A percentile compares a stretch with the other conserved stretches of the same genome.
These are phyloP conservation scores for Bagarius yarrelli DNA, from an alignment of 2,113 vertebrate genomes.

Conservation along the genomic window DNA sequence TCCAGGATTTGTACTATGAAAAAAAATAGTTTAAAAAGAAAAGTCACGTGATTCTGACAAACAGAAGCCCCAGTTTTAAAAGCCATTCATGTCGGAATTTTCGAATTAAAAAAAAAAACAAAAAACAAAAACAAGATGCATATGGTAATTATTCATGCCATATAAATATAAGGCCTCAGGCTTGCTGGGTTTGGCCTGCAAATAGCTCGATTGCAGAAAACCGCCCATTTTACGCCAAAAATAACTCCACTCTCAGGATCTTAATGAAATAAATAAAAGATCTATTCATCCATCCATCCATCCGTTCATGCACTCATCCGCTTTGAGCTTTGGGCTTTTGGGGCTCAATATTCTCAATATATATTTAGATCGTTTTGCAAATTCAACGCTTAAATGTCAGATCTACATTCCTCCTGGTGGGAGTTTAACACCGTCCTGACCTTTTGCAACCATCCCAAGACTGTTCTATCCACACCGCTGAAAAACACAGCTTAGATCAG, in stretches of 20 bases:
- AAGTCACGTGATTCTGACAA: not conserved
- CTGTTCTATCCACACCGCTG: not conserved
- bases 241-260: slow-evolving; percentile 32
- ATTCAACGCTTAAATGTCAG: not conserved
- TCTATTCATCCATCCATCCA: not conserved
- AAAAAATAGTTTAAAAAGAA: not conserved
- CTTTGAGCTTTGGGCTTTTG: not conserved
- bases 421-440: not conserved
- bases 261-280: not conserved
- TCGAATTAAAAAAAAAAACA: too few relatives aligned
- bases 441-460: not conserved
- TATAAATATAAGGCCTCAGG: slow-evolving; percentile 23
- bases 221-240: slow-evolving; percentile 23
- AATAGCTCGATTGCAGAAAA: slow-evolving; percentile 17
- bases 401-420: not conserved
- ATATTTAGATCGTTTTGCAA: not conserved
- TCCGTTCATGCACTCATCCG: not conserved
- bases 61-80: not conserved
- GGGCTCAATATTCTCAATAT: not conserved
- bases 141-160: slow-evolving; percentile 18
- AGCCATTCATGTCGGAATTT: too few relatives aligned
- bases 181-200: slow-evolving; percentile 9
- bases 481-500: not conserved
- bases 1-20: not conserved
- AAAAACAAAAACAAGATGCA: not conserved